phyloP scores from a whole-genome alignment of 2,888 invertebrate species.

The Dryadula phaetusa region DNA sequence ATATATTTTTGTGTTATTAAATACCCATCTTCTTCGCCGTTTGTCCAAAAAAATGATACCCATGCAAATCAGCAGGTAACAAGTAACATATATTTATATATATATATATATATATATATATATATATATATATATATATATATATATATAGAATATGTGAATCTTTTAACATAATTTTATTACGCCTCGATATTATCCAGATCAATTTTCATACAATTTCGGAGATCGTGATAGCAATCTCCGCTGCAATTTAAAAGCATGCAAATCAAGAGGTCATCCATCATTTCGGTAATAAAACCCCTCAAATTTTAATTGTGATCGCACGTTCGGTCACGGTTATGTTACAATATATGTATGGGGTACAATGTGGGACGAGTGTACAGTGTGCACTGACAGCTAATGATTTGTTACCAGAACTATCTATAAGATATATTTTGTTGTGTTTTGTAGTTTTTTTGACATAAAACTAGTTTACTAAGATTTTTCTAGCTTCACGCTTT shows the following conservation, averaged over 20 bases:
- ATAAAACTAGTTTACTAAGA: too few species aligned
- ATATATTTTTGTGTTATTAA: too few species aligned
- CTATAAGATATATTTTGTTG: neutral
- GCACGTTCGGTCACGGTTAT: constrained; percentile 18
- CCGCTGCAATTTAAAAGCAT: constrained; percentile 44
- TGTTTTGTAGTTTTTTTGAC: too few species aligned
- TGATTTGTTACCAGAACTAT: constrained; percentile 3
- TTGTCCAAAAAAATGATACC: too few species aligned
- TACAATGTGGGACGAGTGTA: constrained; percentile 9
- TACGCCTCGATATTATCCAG: constrained; percentile 16
- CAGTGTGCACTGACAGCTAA: neutral
- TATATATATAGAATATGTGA: too few species aligned
- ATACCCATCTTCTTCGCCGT: too few species aligned
- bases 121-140: too few species aligned
- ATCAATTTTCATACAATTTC: constrained; percentile 27
- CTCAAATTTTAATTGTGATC: constrained; percentile 39
- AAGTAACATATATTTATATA: too few species aligned
- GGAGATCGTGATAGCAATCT: constrained; percentile 37
- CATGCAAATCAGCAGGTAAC: too few species aligned
- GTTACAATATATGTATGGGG: constrained; percentile 17
- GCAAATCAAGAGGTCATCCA: constrained; percentile 48
- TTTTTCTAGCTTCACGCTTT: too few species aligned
- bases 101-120: too few species aligned
- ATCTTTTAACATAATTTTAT: constrained; percentile 25
- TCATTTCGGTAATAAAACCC: constrained; percentile 46